Percentiles rank a stretch among this genome's conserved stretches.
phyloP scores from a whole-genome alignment of 2,113 vertebrate species.

The Serinus canaria region DNA sequence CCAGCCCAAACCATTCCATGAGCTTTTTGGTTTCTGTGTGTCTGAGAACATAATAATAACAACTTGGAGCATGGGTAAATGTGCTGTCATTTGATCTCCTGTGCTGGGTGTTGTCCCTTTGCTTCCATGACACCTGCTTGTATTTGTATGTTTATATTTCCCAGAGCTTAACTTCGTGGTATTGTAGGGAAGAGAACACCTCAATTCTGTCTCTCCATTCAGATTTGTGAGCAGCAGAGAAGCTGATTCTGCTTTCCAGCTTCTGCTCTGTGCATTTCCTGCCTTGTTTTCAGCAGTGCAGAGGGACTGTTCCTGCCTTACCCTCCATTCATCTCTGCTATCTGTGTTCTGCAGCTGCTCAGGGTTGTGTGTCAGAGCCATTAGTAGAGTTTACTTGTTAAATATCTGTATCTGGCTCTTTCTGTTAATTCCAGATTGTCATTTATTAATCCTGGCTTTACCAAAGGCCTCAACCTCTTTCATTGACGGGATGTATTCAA shows the following conservation, averaged over 20 bases:
- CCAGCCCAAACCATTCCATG: neutral
- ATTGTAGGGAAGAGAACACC: neutral
- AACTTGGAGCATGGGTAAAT: neutral
- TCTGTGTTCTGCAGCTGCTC: conserved; percentile 21
- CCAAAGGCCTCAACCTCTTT: neutral
- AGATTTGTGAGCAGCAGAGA: neutral
- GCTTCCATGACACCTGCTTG: neutral
- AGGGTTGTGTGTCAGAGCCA: neutral
- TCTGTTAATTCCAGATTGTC: neutral
- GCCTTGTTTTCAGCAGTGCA: neutral
- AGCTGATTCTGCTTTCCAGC: neutral
- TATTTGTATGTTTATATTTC: neutral
- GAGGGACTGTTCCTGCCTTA: neutral
- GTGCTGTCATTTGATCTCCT: neutral
- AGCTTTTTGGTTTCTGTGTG: neutral
- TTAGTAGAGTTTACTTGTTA: neutral
- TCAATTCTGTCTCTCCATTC: neutral
- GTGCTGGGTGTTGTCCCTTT: neutral
- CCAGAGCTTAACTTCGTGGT: neutral
- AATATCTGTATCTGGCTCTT: neutral
- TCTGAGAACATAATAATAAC: neutral
- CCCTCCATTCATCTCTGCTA: neutral
- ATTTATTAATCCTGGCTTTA: neutral
- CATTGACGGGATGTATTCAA: neutral
- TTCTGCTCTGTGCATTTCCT: neutral